Evolutionary conservation across 2,888 invertebrate species (phyloP).

Genomic region (Polydrusus cervinus): DNA sequence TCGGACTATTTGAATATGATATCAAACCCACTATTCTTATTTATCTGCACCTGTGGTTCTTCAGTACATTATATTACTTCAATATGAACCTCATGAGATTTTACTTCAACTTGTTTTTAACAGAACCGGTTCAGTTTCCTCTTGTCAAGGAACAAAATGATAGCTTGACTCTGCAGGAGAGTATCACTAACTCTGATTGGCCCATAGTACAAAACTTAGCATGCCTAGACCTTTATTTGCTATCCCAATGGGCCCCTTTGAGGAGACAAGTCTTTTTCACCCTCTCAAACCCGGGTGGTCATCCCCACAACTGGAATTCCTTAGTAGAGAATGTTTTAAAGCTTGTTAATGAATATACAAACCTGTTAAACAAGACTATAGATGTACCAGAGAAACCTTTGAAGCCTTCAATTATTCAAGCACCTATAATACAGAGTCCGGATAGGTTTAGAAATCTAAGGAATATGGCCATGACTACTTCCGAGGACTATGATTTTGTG

Average conservation of each 20-base stretch:
- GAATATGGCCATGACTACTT: conserved; percentile 63
- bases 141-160: conserved; percentile 72
- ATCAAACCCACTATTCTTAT: conserved; percentile 73
- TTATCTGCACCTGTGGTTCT: conserved; percentile 79
- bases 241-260: conserved; percentile 77
- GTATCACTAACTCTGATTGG: conserved; percentile 75
- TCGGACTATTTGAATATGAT: conserved; percentile 73
- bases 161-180: conserved; percentile 76
- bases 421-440: conserved; percentile 52
- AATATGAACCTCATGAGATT: conserved; percentile 82
- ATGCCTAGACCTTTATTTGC: conserved; percentile 81
- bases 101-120: conserved; percentile 81
- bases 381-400: conserved; percentile 55
- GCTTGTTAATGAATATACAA: conserved; percentile 78
- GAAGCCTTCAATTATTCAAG: conserved; percentile 41
- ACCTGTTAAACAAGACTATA: conserved; percentile 74
- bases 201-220: conserved; percentile 85
- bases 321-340: conserved; percentile 78
- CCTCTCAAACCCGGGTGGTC: conserved; percentile 88
- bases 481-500: conserved; percentile 44
- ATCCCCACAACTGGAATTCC: conserved; percentile 90
- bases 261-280: conserved; percentile 81
- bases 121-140: conserved; percentile 81
- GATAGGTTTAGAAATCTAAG: conserved; percentile 63
- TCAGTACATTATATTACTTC: conserved; percentile 80